These are phyloP conservation scores for Mythimna impura DNA, from an alignment of 2,888 invertebrate species.

Conservation along the genomic window DNA sequence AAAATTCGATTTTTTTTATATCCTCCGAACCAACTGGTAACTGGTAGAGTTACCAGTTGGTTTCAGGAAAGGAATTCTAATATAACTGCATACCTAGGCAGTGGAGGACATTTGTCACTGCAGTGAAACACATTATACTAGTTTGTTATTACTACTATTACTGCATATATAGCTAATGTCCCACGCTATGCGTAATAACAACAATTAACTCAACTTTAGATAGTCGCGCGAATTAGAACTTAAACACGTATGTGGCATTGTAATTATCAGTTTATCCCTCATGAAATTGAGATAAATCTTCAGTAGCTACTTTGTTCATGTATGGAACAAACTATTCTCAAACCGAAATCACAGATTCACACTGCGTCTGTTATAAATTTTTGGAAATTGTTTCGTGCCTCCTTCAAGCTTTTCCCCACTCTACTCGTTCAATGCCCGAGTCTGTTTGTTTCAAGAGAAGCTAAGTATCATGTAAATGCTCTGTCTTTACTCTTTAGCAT, in stretches of 20 bases:
- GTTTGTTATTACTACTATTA: conserved; percentile 31
- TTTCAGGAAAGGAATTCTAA: conserved; percentile 34
- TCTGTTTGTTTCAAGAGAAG: conserved; percentile 49
- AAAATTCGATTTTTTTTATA: no score
- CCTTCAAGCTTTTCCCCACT: conserved; percentile 10
- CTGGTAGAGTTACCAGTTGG: conserved; percentile 17
- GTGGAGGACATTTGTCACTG: conserved; percentile 38
- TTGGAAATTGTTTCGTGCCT: neutral
- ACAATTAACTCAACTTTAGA: conserved; percentile 15
- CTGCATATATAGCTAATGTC: conserved; percentile 14
- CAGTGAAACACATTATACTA: conserved; percentile 44
- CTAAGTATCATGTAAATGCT: conserved; percentile 54
- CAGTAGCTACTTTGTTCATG: neutral
- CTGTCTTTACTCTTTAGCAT: conserved; percentile 50
- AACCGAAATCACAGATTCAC: neutral
- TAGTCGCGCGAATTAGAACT: neutral
- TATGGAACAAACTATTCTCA: neutral
- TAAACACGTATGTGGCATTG: neutral
- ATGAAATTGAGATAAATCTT: neutral
- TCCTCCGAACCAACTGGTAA: neutral
- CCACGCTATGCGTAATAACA: neutral
- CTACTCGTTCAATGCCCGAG: conserved; percentile 3
- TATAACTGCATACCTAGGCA: conserved; percentile 24
- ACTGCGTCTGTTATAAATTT: neutral
- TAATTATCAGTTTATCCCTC: neutral